A percentile compares a stretch with the other conserved stretches of the same genome.
These are phyloP conservation scores for Drosophila buzzatii DNA, from an alignment of 2,888 invertebrate genomes.

Conservation along the genomic window DNA sequence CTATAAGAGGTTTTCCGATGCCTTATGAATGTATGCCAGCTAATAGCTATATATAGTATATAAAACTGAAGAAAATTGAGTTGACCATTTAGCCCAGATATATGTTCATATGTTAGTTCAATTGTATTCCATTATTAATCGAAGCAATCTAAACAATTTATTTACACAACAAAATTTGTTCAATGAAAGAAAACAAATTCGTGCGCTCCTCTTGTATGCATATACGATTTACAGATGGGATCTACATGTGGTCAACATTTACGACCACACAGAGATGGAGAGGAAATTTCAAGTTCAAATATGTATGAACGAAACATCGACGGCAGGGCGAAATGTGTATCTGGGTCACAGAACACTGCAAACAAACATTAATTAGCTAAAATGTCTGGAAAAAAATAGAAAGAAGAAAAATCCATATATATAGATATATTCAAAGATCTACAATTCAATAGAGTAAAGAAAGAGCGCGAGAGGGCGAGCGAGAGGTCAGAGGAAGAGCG, in stretches of 20 bases:
- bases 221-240: constrained; percentile 30
- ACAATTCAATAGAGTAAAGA: constrained; percentile 2
- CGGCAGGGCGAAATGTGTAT: constrained; percentile 35
- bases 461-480: not conserved
- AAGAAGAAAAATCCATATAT: no score
- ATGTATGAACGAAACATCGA: constrained; percentile 30
- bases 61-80: no score
- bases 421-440: constrained; percentile 21
- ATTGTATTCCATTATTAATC: constrained; percentile 10
- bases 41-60: no score
- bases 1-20: no score
- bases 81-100: no score
- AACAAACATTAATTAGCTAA: constrained; percentile 54
- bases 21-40: no score
- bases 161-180: constrained; percentile 32
- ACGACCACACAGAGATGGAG: not conserved
- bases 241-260: constrained; percentile 1
- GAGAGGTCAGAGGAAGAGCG: constrained; percentile 33
- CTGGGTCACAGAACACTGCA: constrained; percentile 56
- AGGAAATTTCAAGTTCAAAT: constrained; percentile 50
- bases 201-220: not conserved
- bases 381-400: constrained; percentile 45
- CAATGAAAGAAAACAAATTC: constrained; percentile 33
- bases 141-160: constrained; percentile 15
- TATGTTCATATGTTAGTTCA: constrained; percentile 5